Evolutionary conservation across 2,888 invertebrate species (phyloP).

Genomic region (Rotaria macrura): DNA sequence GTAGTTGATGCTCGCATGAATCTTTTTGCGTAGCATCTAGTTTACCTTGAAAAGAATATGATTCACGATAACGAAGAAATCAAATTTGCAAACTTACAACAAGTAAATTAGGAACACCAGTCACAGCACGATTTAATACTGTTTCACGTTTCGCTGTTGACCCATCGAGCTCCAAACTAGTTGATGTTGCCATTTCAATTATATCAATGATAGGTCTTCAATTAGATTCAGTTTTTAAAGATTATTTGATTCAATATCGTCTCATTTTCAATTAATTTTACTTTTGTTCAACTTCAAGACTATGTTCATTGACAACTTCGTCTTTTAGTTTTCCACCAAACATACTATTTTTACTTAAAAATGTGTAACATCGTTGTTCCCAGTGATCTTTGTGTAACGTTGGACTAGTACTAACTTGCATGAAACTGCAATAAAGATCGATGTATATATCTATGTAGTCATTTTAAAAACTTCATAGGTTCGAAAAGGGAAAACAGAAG

Average conservation of each 20-base stretch:
- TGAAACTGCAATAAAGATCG: neutral
- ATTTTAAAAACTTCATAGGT: no score
- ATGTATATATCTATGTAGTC: neutral
- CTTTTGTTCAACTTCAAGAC: neutral
- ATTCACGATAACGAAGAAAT: neutral
- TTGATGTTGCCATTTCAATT: neutral
- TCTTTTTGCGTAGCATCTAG: neutral
- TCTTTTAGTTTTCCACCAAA: conserved; percentile 29
- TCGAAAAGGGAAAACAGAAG: no score
- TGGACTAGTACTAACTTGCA: neutral
- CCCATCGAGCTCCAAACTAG: neutral
- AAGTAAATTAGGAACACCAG: neutral
- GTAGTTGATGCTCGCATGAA: neutral
- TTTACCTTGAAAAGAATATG: neutral
- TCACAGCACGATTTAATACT: neutral
- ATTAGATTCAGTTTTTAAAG: neutral
- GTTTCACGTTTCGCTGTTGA: neutral
- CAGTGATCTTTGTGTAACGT: neutral
- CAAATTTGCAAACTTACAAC: neutral
- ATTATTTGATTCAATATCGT: neutral
- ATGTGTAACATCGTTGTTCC: conserved; percentile 25
- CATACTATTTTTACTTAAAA: conserved; percentile 26
- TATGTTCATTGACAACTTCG: conserved; percentile 12
- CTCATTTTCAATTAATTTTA: neutral
- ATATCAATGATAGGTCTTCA: neutral